Percentiles rank a stretch among this genome's conserved stretches.
These are phyloP conservation scores for Thamnophis sirtalis DNA, from an alignment of 2,113 vertebrate genomes.

Conservation along the genomic window DNA sequence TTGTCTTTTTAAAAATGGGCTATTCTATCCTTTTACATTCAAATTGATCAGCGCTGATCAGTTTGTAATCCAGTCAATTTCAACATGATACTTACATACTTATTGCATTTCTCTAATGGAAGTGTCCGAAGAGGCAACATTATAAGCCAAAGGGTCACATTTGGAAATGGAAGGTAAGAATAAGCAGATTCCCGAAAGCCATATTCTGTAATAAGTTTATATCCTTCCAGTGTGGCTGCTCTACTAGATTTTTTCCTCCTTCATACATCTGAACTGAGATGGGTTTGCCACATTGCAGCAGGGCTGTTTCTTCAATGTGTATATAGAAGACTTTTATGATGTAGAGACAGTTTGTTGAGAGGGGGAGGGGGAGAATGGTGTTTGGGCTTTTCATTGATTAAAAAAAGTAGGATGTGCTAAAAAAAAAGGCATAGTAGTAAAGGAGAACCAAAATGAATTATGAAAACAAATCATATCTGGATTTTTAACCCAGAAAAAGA, in stretches of 20 bases:
- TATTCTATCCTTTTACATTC: neutral
- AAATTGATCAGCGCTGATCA: neutral
- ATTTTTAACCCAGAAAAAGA: neutral
- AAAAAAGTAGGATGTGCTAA: neutral
- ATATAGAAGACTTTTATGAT: neutral
- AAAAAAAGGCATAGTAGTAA: neutral
- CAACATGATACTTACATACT: neutral
- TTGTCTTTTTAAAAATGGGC: neutral
- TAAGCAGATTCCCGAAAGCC: neutral
- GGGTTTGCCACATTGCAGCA: neutral
- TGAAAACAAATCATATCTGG: neutral
- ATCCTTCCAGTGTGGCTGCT: neutral
- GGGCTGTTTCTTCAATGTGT: neutral
- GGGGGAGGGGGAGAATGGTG: neutral
- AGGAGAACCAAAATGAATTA: neutral
- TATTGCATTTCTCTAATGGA: neutral
- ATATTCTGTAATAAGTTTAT: neutral
- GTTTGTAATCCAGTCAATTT: neutral
- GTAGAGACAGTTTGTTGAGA: neutral
- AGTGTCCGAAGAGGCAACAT: neutral
- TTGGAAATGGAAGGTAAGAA: neutral
- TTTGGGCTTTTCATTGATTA: constrained; percentile 4
- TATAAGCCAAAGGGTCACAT: neutral
- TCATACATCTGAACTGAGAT: neutral
- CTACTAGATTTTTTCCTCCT: neutral